phyloP scores from a whole-genome alignment of 1,140 invertebrate species.

The Ladona fulva region DNA sequence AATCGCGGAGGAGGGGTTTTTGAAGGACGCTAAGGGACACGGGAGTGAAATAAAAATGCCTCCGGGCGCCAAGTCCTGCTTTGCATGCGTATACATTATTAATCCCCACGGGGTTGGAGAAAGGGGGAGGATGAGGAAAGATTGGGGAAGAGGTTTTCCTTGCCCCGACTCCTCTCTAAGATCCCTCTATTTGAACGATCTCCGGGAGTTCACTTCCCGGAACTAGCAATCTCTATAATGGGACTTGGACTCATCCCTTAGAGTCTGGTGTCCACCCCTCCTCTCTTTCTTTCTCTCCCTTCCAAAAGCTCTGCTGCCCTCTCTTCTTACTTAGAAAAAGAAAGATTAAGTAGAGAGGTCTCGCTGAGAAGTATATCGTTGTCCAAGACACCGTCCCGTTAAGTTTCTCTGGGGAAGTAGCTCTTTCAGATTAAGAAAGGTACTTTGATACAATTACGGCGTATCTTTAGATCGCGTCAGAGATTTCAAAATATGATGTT shows the following conservation, averaged over 20 bases:
- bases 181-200: not conserved
- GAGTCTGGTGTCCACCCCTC: not conserved
- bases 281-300: not conserved
- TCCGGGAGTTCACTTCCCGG: conserved; percentile 1
- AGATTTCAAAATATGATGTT: no score
- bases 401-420: no score
- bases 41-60: not conserved
- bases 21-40: not conserved
- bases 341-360: no score
- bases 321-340: not conserved
- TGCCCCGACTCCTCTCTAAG: not conserved
- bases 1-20: no score
- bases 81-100: not conserved
- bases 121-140: not conserved
- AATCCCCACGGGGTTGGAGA: not conserved
- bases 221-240: conserved; percentile 2
- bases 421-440: no score
- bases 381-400: no score
- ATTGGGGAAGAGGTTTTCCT: not conserved
- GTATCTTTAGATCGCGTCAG: no score
- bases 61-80: not conserved
- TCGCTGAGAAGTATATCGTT: no score
- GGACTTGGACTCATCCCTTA: not conserved
- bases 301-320: not conserved
- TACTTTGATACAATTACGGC: no score